Conservation (phyloP, 2,888 invertebrate genomes). For the Diarsia rubi region DNA sequence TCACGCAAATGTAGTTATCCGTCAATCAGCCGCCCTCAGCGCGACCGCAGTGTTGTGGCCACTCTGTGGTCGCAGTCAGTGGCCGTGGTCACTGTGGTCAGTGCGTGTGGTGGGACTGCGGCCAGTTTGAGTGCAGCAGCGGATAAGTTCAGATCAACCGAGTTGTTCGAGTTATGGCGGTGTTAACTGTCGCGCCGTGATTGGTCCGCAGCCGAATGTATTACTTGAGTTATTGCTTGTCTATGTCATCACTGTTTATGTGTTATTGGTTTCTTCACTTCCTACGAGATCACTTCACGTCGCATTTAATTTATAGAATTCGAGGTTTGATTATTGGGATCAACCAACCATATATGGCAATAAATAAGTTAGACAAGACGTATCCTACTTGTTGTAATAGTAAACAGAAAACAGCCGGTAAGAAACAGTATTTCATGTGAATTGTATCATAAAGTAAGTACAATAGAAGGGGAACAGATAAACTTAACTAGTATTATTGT, state of each 20-base stretch:
- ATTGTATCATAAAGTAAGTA: constrained; percentile 3
- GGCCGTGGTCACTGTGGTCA: background rate
- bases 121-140: constrained; percentile 21
- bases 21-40: constrained; percentile 16
- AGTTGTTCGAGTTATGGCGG: constrained; percentile 69
- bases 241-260: constrained; percentile 44
- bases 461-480: background rate
- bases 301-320: constrained; percentile 11
- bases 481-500: constrained; percentile 20
- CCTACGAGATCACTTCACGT: constrained; percentile 27
- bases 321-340: background rate
- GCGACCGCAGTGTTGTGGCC: constrained; percentile 24
- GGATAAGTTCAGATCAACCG: constrained; percentile 36
- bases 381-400: background rate
- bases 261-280: constrained; percentile 42
- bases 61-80: constrained; percentile 3
- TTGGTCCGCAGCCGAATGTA: constrained; percentile 62
- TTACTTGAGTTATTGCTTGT: constrained; percentile 56
- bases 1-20: constrained; percentile 19
- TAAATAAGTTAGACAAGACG: background rate
- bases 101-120: constrained; percentile 7
- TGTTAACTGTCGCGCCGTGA: constrained; percentile 70
- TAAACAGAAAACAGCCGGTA: background rate
- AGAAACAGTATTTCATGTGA: background rate
- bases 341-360: background rate